Evolutionary conservation across 2,797 vertebrate genomes (phyloP), one percentile per base, ranked within the genome.

Genomic region (Girardinus metallicus): DNA sequence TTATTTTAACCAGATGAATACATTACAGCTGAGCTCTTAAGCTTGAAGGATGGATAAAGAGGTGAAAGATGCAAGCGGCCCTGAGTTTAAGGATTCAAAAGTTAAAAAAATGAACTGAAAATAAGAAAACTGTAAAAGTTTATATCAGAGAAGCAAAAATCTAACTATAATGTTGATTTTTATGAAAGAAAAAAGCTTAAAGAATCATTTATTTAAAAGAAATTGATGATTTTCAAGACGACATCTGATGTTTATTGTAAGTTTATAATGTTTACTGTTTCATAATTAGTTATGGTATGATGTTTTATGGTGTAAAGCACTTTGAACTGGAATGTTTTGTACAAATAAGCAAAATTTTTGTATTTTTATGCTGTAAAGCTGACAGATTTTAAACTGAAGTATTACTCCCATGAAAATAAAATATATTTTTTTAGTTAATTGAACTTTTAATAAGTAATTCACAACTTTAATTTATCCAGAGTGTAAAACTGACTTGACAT

Each of bases 21-120:
- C 84, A 92, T 91, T 91, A 87, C 7, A 80, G 75, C 51, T 68
- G 80, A 90, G 89, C 87, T 88, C 85, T 87, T 89, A 91, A 92
- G 87, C 93, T 84, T 71, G 6, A 83, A 55, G 85, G 70, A 43
- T 73, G 86, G 80, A 93, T 86, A 73, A 51, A 74, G 82, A 3
- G 53, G 64, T 77, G n/a, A 44, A 74, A n/a, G 78, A 81, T 75
- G 85, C 86, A 84, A 86, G 26, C 78, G 3, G 34, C 75, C 16
- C 43, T 79, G 53, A 34, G 78, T 72, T 71, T 85, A 60, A 77
- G 34, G 64, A 80, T 43, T 82, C 53, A 57, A 76, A 84, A 82
- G 82, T 90, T 66, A 31, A 23, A 34, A 68, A 77, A 49, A 62
- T n/a, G 16, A 57, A 2, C 11, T 18, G 21, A 41, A 7, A 66